A percentile compares a stretch with the other conserved stretches of the same genome.
These are phyloP conservation scores for Coracopsis vasa DNA, from an alignment of 2,113 vertebrate species.

Conservation along the genomic window DNA sequence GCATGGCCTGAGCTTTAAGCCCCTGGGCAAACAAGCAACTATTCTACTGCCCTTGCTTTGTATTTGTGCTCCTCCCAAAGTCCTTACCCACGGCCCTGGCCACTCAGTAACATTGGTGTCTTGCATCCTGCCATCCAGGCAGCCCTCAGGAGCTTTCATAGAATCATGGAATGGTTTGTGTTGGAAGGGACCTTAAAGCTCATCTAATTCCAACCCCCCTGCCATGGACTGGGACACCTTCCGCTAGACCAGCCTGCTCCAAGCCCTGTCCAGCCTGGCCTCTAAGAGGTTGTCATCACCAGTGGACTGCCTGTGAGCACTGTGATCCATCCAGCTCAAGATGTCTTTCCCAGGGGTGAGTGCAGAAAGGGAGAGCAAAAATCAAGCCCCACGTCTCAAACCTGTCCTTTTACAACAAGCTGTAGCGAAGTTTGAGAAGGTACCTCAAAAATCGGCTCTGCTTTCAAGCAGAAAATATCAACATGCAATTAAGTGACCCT, in stretches of 20 bases:
- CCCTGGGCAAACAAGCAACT: neutral
- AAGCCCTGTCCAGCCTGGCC: neutral
- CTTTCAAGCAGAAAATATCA: too few species aligned
- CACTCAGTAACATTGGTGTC: neutral
- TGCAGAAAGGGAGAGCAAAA: neutral
- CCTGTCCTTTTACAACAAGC: neutral
- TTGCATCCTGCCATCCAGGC: neutral
- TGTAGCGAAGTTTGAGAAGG: neutral
- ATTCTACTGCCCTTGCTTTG: neutral
- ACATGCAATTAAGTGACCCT: too few species aligned
- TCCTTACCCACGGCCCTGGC: neutral
- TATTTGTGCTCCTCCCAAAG: neutral
- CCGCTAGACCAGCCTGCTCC: neutral
- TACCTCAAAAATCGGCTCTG: neutral
- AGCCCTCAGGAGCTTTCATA: neutral
- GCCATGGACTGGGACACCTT: neutral
- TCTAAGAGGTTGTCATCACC: neutral
- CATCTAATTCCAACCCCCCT: neutral
- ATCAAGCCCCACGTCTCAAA: neutral
- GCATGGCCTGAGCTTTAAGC: neutral
- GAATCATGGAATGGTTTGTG: neutral
- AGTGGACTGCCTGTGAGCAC: accelerated
- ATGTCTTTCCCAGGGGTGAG: neutral
- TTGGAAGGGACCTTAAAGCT: neutral
- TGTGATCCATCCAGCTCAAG: neutral